Evolutionary conservation across 2,888 invertebrate genomes (phyloP).

Genomic region (Nudaria mundana): DNA sequence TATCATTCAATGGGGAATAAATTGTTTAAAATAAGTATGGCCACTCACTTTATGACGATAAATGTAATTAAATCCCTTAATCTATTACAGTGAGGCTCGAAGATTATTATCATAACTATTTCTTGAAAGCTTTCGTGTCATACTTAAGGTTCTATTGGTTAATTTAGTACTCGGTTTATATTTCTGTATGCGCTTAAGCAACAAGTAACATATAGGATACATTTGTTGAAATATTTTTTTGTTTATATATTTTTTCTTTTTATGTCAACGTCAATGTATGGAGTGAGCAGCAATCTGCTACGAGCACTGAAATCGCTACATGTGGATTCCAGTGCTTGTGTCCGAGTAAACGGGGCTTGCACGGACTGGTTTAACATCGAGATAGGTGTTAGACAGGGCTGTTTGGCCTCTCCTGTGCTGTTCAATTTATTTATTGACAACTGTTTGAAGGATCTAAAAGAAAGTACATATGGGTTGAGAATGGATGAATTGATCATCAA

Average conservation of each 20-base stretch:
- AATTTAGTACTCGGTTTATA: neutral
- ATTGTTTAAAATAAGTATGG: conserved; percentile 33
- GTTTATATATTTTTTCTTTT: neutral
- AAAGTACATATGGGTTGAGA: no score
- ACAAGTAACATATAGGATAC: neutral
- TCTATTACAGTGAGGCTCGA: conserved; percentile 3
- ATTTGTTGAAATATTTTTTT: neutral
- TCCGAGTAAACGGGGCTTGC: no score
- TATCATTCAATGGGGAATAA: conserved; percentile 35
- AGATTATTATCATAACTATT: conserved; percentile 9
- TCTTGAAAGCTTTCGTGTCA: neutral
- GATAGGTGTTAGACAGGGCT: no score
- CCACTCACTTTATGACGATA: conserved; percentile 35
- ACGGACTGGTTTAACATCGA: no score
- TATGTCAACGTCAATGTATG: no score
- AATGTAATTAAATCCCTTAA: conserved; percentile 31
- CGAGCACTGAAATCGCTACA: no score
- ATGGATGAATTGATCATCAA: no score
- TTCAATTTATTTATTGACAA: no score
- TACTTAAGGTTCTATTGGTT: conserved; percentile 1
- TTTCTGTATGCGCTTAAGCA: neutral
- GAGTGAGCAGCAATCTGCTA: no score
- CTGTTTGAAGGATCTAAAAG: no score
- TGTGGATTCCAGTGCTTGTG: no score
- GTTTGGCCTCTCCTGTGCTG: no score